phyloP scores from a whole-genome alignment of 2,888 invertebrate species.

The Acleris emargana region DNA sequence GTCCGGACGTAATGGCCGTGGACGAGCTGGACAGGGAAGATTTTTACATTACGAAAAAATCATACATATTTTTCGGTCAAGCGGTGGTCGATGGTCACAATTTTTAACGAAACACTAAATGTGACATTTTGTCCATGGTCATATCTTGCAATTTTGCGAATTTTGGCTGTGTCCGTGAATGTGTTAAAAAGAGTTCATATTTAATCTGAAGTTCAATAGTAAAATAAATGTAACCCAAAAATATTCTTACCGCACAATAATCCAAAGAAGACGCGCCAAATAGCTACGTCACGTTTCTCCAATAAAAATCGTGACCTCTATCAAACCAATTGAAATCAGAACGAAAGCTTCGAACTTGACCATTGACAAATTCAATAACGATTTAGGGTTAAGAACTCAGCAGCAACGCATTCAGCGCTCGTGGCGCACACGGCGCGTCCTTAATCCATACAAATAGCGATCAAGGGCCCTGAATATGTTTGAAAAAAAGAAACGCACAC shows the following conservation, averaged over 20 bases:
- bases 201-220: not conserved
- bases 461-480: conserved; percentile 1
- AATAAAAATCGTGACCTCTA: conserved; percentile 35
- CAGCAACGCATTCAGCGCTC: conserved; percentile 7
- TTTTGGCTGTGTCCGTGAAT: too few relatives aligned
- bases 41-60: too few relatives aligned
- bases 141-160: too few relatives aligned
- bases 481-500: conserved; percentile 51
- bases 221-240: not conserved
- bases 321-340: conserved; percentile 30
- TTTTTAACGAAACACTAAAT: too few relatives aligned
- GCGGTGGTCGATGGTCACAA: too few relatives aligned
- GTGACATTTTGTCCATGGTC: too few relatives aligned
- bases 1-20: too few relatives aligned
- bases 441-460: too few relatives aligned
- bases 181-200: too few relatives aligned
- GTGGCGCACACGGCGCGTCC: too few relatives aligned
- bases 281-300: conserved; percentile 25
- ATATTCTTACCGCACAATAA: not conserved
- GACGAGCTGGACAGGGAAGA: too few relatives aligned
- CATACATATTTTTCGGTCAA: too few relatives aligned
- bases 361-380: conserved; percentile 27
- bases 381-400: conserved; percentile 31
- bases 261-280: conserved; percentile 19
- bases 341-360: conserved; percentile 32